Percentiles rank a stretch among this genome's conserved stretches.
Evolutionary conservation across 2,797 vertebrate species (phyloP).

Genomic region (Phoebastria nigripes): DNA sequence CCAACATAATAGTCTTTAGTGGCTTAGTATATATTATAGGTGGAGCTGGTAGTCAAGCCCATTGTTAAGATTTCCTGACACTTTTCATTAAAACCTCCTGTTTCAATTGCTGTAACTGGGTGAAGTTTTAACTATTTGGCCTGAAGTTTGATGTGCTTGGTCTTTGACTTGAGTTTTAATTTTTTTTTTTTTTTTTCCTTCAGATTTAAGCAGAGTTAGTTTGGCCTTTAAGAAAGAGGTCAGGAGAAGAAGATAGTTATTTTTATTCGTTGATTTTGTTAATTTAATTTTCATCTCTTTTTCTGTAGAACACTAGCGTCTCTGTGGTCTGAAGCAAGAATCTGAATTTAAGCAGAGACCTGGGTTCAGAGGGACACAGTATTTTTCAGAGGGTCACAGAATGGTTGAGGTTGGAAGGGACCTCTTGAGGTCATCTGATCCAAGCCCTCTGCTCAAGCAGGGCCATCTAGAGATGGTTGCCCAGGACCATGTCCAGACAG

Average conservation of each 20-base stretch:
- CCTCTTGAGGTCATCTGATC: not conserved
- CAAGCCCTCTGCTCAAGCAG: not conserved
- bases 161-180: not conserved
- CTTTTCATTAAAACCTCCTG: slow-evolving; percentile 43
- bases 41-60: slow-evolving; percentile 45
- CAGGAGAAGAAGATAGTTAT: not conserved
- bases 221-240: not conserved
- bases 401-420: not conserved
- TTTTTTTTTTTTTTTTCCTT: not conserved
- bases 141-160: not conserved
- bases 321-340: not conserved
- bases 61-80: slow-evolving; percentile 62
- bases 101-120: not conserved
- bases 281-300: not conserved
- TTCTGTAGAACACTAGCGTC: not conserved
- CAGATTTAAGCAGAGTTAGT: not conserved
- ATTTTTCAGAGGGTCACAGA: not conserved
- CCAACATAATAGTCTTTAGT: slow-evolving; percentile 3
- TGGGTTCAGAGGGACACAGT: not conserved
- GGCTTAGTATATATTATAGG: slow-evolving; percentile 55
- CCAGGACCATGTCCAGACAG: not conserved
- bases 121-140: slow-evolving; percentile 32
- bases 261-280: not conserved
- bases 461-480: not conserved
- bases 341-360: not conserved